Evolutionary conservation across 2,113 vertebrate genomes (phyloP), one percentile per base, ranked within the genome.

Genomic region (Embiotoca jacksoni): DNA sequence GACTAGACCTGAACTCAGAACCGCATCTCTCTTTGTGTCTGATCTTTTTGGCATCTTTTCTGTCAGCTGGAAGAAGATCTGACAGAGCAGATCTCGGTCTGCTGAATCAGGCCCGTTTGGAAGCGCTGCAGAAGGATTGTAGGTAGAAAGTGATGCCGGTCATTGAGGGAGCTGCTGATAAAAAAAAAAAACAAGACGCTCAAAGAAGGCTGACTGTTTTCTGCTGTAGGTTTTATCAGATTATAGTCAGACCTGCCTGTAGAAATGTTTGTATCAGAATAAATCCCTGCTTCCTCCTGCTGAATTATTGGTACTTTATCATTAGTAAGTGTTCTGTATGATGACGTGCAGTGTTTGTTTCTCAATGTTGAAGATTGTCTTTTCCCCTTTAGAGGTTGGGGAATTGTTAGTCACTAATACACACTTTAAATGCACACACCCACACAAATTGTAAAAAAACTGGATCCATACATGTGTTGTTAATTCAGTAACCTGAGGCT

Each of bases 11-110:
- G 41, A 44, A 44, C 41, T 44, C 41, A 11, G 41, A 13, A 9
- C 39, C 13, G 9, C 4, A 3, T 50, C 32, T 71, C 44, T 36
- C 32, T 30, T 16, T 7, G 46, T 72, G n/a, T 60, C 14, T 16
- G 69, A 60, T 60, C 32, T 50, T 36, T 33, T 72, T 50, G n/a
- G 68, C 9, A 33, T 59, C n/a, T 72, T 59, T 6, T n/a, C n/a
- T 4, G 32, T 67, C 33, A 5, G 46, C 63, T 53, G 46, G 47
- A 59, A 53, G 55, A 15, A 1, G 47, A 76, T 67, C 30, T 58
- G n/a, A 41, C 33, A 3, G 33, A 50, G 44, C 35, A 1, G 54
- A 57, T 39, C 33, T 39, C 33, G 3, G 62, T n/a, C 13, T 30
- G 52, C 37, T 33, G 58, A 4, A 10, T 41, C 47, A 23, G 49